Conservation (phyloP, 2,113 vertebrate species). For the Dicrurus megarhynchus region DNA sequence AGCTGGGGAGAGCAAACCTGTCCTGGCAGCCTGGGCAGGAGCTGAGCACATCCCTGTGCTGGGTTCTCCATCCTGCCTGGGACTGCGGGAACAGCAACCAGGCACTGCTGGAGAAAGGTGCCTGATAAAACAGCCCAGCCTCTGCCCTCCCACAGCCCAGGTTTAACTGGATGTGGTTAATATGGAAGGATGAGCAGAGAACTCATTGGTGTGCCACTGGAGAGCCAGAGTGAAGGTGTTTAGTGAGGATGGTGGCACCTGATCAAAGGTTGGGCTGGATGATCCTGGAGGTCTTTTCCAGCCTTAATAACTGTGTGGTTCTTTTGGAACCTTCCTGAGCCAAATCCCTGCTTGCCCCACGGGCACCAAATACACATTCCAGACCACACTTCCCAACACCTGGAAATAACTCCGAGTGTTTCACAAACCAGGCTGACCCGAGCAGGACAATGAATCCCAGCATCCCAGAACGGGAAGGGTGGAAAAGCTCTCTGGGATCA, state of each 20-base stretch:
- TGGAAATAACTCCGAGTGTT: rapidly evolving
- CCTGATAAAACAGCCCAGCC: rapidly evolving
- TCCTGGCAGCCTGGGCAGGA: not conserved
- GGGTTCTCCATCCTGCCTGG: not conserved
- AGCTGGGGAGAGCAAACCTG: not conserved
- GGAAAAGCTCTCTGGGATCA: not conserved
- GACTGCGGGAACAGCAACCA: rapidly evolving
- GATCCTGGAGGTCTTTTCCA: not conserved
- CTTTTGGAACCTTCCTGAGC: not conserved
- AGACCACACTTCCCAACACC: rapidly evolving
- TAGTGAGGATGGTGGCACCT: not conserved
- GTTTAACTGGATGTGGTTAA: rapidly evolving
- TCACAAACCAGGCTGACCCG: not conserved
- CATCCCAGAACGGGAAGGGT: rapidly evolving
- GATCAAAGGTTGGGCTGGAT: rapidly evolving
- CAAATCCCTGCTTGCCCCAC: rapidly evolving
- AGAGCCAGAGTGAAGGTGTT: rapidly evolving
- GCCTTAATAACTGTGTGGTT: not conserved
- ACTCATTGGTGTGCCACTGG: rapidly evolving
- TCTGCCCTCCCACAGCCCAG: not conserved
- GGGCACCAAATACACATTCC: rapidly evolving
- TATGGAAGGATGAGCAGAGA: rapidly evolving
- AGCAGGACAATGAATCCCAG: not conserved
- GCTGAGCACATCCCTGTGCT: rapidly evolving
- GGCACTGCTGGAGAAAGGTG: rapidly evolving